Evolutionary conservation across 2,113 vertebrate species (phyloP), one percentile per base, ranked within the genome.

Genomic region (Pseudolaguvia tuberculata): DNA sequence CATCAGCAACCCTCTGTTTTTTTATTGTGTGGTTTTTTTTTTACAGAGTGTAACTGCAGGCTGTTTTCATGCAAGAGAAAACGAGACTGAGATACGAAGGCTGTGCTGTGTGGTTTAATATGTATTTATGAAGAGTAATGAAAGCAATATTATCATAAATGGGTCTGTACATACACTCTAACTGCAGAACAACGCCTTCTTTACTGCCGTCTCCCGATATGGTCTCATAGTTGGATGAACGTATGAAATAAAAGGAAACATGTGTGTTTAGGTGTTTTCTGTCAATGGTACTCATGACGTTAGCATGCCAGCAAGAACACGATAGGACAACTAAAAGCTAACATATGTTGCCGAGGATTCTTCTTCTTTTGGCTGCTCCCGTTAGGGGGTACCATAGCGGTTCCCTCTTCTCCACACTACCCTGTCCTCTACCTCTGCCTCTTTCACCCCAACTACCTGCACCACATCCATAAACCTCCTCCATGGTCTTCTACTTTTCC

Each of bases 1-100:
- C 78, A 88, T 89, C 86, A 86, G 83, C 72, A 77, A 51, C 72
- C 5, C 11, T 59, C 68, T 78, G 81, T 84, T 86, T 88, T 88
- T 88, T 83, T 42, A 7, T 42, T 35, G 31, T 35, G 3, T 35
- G 3, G 6, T 6, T 4, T 35, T 35, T 35, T 35, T 35, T 35
- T 35, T 35, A 68, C 27, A 31, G 25, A 50, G 27, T 25, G 66
- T 59, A 45, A 39, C 35, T 47, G 73, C n/a, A 23, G 65, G 73
- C 23, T 48, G 55, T 29, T 59, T 72, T 29, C 25, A 48, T 23
- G 5, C 21, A 45, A 62, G 42, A 55, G 29, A 62, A 35, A 20
- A 21, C 31, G 5, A 70, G 67, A 15, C 29, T 10, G 51, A 56
- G 21, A 31, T 27, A 47, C 1, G 18, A 29, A 61, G 23, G 20